A percentile compares a stretch with the other conserved stretches of the same genome.
Evolutionary conservation across 2,113 vertebrate species (phyloP).

Genomic region (Eurypyga helias): DNA sequence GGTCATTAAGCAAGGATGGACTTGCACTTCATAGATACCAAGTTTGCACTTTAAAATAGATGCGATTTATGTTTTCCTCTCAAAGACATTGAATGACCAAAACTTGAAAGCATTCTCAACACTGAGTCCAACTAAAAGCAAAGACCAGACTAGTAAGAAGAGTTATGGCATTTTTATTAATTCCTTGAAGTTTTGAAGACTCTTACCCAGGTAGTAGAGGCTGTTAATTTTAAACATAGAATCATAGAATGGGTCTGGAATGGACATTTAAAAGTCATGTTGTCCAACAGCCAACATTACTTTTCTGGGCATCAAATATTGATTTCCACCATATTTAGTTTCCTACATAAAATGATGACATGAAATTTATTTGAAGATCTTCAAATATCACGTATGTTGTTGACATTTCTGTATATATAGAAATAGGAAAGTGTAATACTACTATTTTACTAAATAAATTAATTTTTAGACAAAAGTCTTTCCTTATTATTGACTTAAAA

Average conservation of each 20-base stretch:
- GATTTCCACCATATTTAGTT: not conserved
- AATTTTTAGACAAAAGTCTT: not conserved
- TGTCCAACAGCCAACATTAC: not conserved
- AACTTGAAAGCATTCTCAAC: not conserved
- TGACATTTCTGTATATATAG: not conserved
- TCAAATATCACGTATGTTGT: not conserved
- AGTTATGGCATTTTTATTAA: not conserved
- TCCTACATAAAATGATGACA: accelerated
- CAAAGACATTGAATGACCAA: not conserved
- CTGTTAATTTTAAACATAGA: not conserved
- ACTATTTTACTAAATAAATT: not conserved
- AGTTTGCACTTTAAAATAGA: not conserved
- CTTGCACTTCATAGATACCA: not conserved
- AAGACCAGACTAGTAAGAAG: not conserved
- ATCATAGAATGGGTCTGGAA: not conserved
- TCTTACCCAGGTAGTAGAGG: not conserved
- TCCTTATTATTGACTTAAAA: not conserved
- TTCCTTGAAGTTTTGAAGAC: not conserved
- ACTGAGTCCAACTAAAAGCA: not conserved
- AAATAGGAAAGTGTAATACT: not conserved
- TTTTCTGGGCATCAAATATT: not conserved
- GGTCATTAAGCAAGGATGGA: not conserved
- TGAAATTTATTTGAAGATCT: not conserved
- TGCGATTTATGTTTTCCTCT: not conserved
- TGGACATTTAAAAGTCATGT: not conserved